A percentile compares a stretch with the other conserved stretches of the same genome.
phyloP scores from a whole-genome alignment of 2,888 invertebrate species.

The Scrobipalpa atriplicella region DNA sequence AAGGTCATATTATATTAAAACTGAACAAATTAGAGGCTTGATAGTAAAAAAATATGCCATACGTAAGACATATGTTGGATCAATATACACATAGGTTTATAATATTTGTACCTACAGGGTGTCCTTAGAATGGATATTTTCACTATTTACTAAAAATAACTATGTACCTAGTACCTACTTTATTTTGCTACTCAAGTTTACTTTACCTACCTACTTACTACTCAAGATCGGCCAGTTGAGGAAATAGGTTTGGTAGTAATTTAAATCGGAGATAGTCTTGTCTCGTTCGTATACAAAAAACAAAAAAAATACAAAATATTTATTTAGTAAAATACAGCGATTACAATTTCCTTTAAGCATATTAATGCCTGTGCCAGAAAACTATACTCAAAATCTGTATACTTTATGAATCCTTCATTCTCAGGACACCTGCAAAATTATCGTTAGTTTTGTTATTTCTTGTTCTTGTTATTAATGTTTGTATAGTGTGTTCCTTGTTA shows the following conservation, averaged over 20 bases:
- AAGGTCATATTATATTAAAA: too few species aligned
- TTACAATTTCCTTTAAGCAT: too few species aligned
- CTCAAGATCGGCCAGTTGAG: conserved; percentile 3
- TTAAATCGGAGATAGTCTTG: too few species aligned
- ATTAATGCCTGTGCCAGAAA: too few species aligned
- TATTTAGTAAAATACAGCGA: too few species aligned
- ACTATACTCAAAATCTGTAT: too few species aligned
- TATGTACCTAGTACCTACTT: too few species aligned
- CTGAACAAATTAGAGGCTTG: conserved; percentile 20
- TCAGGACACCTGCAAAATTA: not conserved
- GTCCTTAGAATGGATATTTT: not conserved
- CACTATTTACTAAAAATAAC: not conserved
- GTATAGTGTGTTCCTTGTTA: conserved; percentile 80
- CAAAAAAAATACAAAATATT: too few species aligned
- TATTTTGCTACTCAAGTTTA: not conserved
- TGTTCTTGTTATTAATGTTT: conserved; percentile 77
- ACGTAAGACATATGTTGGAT: conserved; percentile 62
- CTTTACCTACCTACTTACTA: not conserved
- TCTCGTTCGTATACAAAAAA: too few species aligned
- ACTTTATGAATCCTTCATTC: not conserved
- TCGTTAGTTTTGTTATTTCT: conserved; percentile 69
- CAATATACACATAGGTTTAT: conserved; percentile 52
- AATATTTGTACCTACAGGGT: conserved; percentile 12
- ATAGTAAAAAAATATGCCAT: conserved; percentile 38
- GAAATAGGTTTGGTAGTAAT: not conserved